Base-by-base conservation (phyloP, 1,140 invertebrate species). In the Popillia japonica region DNA sequence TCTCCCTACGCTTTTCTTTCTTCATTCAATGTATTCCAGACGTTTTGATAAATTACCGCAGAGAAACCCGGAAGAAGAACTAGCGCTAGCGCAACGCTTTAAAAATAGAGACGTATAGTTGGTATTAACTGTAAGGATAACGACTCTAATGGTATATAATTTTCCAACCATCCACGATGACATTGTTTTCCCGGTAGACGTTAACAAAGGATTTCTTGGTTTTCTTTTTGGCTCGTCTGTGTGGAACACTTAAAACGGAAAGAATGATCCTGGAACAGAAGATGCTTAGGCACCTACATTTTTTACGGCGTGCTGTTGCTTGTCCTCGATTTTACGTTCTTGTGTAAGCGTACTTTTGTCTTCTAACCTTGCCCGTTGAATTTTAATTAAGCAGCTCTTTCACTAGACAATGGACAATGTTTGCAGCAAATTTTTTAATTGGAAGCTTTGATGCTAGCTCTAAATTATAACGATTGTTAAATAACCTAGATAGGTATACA, bases 301-400 rank as follows among this genome's bases (percentile, higher is more conserved):
- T n/a, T 48, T 55, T 55, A 55, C 48, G 0, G 9, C 14, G 14
- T 6, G 14, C 48, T 55, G 48, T n/a, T 55, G n/a, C 14, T 55
- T 55, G 48, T 6, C 48, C n/a, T 55, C 17, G 14, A 17, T 68
- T 68, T 68, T 68, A 10, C 27, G 20, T 34, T 22, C 7, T 27
- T 68, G 8, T 22, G 11, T 27, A 9, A 14, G 27, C 11, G 7
- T 22, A 68, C 27, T 34, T 34, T 23, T 68, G 20, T 68, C 61
- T 34, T 68, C 22, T 27, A 22, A 68, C 3, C 22, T 55, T 68
- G 20, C 61, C 11, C 22, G 10, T 8, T 68, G 22, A 68, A 68
- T 34, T 68, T 68, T 68, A 27, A 68, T 68, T 23, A 68, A 68
- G 61, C 61, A 9, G 22, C 22, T 34, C 61, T 68, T 68, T 7